phyloP scores from a whole-genome alignment of 2,888 invertebrate genomes.

The Cataglyphis altisquamis region DNA sequence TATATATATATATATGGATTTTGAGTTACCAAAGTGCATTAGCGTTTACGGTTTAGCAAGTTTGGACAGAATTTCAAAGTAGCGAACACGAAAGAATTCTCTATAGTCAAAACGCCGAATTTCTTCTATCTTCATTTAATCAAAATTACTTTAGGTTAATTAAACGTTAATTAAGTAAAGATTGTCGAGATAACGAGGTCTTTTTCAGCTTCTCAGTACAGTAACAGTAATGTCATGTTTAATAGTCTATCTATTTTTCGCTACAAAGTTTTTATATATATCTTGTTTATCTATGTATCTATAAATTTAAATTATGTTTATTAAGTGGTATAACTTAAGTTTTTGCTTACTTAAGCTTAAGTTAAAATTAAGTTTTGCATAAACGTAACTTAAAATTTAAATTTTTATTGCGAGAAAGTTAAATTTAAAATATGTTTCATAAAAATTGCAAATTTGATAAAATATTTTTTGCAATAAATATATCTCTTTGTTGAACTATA shows the following conservation, averaged over 20 bases:
- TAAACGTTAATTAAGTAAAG: conserved; percentile 9
- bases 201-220: neutral
- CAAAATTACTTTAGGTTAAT: conserved; percentile 8
- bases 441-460: neutral
- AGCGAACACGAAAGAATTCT: neutral
- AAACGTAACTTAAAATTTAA: neutral
- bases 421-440: neutral
- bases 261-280: too few relatives aligned
- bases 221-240: neutral
- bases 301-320: neutral
- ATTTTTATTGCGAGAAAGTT: neutral
- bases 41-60: conserved; percentile 43
- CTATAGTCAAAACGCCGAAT: neutral
- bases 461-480: neutral
- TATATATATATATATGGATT: neutral
- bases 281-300: neutral
- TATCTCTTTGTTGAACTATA: neutral
- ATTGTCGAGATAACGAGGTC: neutral
- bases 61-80: conserved; percentile 30
- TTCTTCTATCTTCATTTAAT: neutral
- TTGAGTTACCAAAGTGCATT: conserved; percentile 44
- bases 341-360: neutral
- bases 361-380: neutral
- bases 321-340: neutral
- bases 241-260: neutral